phyloP scores from a whole-genome alignment of 2,113 vertebrate species.

The Hippoglossus stenolepis region DNA sequence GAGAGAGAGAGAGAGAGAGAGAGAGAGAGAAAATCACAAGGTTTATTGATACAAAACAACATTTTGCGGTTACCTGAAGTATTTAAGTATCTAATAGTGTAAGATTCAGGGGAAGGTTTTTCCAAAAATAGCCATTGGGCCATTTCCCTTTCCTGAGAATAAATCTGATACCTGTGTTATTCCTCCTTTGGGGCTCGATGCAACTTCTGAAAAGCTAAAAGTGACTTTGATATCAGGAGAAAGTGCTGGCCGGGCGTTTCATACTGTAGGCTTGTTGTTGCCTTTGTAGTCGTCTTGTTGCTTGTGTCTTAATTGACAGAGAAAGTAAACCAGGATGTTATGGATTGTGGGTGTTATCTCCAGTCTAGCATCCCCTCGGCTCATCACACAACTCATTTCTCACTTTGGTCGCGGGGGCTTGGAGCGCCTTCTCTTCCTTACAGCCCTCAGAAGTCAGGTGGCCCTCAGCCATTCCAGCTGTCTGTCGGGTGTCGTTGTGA shows the following conservation, averaged over 20 bases:
- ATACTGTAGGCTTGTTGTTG: constrained; percentile 47
- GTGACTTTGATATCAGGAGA: constrained; percentile 32
- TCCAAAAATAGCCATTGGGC: constrained; percentile 21
- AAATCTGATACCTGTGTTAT: constrained; percentile 15
- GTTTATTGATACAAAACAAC: too few relatives aligned
- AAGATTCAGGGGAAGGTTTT: not conserved
- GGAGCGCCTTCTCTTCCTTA: constrained; percentile 51
- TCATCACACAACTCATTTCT: constrained; percentile 33
- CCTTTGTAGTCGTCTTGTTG: constrained; percentile 23
- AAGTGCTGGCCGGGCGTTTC: constrained; percentile 5
- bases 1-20: too few relatives aligned
- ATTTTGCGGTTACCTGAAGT: not conserved
- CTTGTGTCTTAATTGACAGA: constrained; percentile 61
- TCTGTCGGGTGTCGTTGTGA: constrained; percentile 77
- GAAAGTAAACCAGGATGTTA: constrained; percentile 52
- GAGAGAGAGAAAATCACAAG: too few relatives aligned
- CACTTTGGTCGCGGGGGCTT: constrained; percentile 50
- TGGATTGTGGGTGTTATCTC: constrained; percentile 67
- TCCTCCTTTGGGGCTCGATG: constrained; percentile 30
- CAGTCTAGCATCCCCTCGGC: constrained; percentile 56
- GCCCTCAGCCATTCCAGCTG: constrained; percentile 81
- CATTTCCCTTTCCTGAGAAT: constrained; percentile 30
- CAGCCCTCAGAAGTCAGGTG: constrained; percentile 72
- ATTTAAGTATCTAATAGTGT: not conserved
- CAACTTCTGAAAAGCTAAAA: constrained; percentile 49